Evolutionary conservation across 1,140 invertebrate species (phyloP), one percentile per base, ranked within the genome.

Genomic region (Arctopsyche grandis): DNA sequence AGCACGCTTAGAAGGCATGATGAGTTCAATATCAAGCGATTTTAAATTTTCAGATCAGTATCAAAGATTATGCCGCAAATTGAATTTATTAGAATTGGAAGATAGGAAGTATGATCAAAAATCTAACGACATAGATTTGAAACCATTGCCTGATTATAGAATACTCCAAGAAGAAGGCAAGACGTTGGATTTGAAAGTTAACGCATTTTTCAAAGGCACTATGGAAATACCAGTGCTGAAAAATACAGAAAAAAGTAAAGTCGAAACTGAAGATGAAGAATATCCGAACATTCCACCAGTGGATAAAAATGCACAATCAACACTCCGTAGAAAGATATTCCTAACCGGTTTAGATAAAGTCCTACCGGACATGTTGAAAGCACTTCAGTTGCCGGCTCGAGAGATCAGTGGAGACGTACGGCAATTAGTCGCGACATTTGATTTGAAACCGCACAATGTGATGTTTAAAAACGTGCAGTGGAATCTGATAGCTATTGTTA

Each of bases 381-480:
- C 87, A 14, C 83, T 89, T 22, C 85, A 85, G 5, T 77, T 89
- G 10, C 77, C 85, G 5, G 84, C 83, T 19, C 80, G 86, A 44
- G 83, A 85, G 16, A 85, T 88, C 16, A 86, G 84, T 82, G 83
- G 85, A 0, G 90, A 91, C 81, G 81, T 91, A 0, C 83, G 87
- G 14, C 79, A 87, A 19, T 84, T 92, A 46, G 87, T 91, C 5
- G 88, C 88, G 80, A 91, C 90, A 38, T 91, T 91, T 80, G 88
- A 87, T 80, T 85, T 92, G 43, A 88, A 87, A 83, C 87, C 91
- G 5, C 85, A 90, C 80, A 92, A 91, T 83, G 89, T 92, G 19
- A 88, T 89, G 82, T 91, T 91, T 79, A 90, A 90, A 79, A 88
- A 89, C 0, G 83, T 87, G 26, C 86, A 91, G 77, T 91, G 90